Percentiles rank a stretch among this genome's conserved stretches.
These are phyloP conservation scores for Glaucomys volans DNA, from an alignment of 2,113 vertebrate genomes.

Conservation along the genomic window DNA sequence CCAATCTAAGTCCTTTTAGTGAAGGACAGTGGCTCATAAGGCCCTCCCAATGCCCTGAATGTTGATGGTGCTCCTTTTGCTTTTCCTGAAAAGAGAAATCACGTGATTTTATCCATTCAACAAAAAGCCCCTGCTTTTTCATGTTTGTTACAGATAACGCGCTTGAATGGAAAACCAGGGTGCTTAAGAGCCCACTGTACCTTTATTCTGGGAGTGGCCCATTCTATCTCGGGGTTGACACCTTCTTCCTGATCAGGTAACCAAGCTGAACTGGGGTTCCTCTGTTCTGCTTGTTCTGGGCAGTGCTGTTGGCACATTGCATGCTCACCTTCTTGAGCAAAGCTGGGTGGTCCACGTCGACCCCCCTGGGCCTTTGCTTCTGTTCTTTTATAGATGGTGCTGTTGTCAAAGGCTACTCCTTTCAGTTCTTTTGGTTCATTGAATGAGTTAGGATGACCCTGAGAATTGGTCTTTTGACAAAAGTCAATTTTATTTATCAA, in stretches of 20 bases:
- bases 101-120: background rate
- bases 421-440: background rate
- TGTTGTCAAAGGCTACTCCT: background rate
- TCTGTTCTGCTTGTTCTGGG: background rate
- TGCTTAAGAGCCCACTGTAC: constrained; percentile 87
- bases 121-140: background rate
- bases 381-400: accelerated
- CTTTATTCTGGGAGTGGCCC: constrained; percentile 89
- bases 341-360: accelerated
- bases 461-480: background rate
- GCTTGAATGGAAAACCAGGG: constrained; percentile 88
- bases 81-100: background rate
- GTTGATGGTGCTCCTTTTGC: background rate
- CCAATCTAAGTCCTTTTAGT: background rate
- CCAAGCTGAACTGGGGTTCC: background rate
- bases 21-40: background rate
- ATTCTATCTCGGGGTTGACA: constrained; percentile 91
- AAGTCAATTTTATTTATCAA: background rate
- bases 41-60: background rate
- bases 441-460: background rate
- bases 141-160: constrained; percentile 88
- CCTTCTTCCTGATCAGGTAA: constrained; percentile 92
- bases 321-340: background rate
- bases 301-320: too few species aligned
- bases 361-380: background rate